Conservation (phyloP, 2,797 vertebrate species). For the Sitta carolinensis region DNA sequence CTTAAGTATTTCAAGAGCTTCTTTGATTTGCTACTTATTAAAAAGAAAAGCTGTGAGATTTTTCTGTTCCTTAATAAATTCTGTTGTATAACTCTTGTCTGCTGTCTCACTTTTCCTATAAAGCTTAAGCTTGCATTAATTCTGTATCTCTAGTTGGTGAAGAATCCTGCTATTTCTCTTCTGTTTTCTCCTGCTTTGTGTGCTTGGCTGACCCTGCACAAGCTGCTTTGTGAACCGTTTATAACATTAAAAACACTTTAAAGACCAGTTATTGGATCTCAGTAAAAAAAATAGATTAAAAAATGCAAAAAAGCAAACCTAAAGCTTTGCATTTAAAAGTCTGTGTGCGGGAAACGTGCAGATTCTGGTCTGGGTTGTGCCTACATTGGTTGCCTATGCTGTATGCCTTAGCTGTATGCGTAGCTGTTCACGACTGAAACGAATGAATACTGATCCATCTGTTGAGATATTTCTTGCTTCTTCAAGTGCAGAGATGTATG, state of each 20-base stretch:
- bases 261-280: background rate
- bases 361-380: background rate
- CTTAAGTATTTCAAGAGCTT: constrained; percentile 36
- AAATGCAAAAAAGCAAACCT: background rate
- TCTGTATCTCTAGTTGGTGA: background rate
- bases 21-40: constrained; percentile 55
- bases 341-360: background rate
- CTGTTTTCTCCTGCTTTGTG: constrained; percentile 27
- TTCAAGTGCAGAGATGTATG: background rate
- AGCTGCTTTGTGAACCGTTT: background rate
- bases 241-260: background rate
- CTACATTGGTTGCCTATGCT: background rate
- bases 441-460: background rate
- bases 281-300: background rate
- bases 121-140: constrained; percentile 49
- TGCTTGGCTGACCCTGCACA: constrained; percentile 63
- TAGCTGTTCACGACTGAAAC: background rate
- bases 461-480: background rate
- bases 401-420: background rate
- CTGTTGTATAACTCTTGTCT: background rate
- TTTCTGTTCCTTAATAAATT: constrained; percentile 47
- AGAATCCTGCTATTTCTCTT: constrained; percentile 42
- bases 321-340: background rate
- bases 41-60: constrained; percentile 14
- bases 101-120: constrained; percentile 29